These are phyloP conservation scores for Helogale parvula DNA, from an alignment of 2,113 vertebrate genomes.

Conservation along the genomic window DNA sequence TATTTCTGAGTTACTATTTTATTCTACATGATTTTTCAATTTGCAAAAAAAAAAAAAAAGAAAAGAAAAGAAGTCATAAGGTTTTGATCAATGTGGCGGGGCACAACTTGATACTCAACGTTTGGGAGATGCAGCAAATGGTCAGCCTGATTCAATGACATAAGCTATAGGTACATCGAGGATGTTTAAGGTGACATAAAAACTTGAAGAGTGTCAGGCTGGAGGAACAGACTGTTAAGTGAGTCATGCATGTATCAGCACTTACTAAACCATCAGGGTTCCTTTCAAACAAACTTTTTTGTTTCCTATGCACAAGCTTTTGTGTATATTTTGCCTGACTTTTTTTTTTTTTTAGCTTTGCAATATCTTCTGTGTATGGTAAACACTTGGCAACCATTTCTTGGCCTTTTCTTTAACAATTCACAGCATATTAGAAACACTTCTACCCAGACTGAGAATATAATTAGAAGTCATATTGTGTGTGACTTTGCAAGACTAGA, in stretches of 20 bases:
- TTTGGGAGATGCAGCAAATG: not conserved
- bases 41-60: not conserved
- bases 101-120: not conserved
- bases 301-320: not conserved
- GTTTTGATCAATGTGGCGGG: not conserved
- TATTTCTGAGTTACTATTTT: constrained; percentile 20
- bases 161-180: not conserved
- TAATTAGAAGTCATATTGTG: not conserved
- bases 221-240: not conserved
- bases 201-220: not conserved
- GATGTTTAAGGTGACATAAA: not conserved
- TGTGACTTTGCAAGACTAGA: not conserved
- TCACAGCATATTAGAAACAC: not conserved
- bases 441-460: not conserved
- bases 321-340: not conserved
- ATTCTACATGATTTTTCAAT: not conserved
- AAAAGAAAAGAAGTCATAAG: not conserved
- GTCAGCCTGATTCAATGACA: not conserved
- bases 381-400: not conserved
- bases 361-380: not conserved
- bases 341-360: constrained; percentile 6
- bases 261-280: not conserved
- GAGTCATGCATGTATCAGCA: not conserved
- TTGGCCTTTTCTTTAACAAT: constrained; percentile 2
- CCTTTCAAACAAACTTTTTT: not conserved